Evolutionary conservation across 2,797 vertebrate species (phyloP).

Genomic region (Ctenopoma multispine): DNA sequence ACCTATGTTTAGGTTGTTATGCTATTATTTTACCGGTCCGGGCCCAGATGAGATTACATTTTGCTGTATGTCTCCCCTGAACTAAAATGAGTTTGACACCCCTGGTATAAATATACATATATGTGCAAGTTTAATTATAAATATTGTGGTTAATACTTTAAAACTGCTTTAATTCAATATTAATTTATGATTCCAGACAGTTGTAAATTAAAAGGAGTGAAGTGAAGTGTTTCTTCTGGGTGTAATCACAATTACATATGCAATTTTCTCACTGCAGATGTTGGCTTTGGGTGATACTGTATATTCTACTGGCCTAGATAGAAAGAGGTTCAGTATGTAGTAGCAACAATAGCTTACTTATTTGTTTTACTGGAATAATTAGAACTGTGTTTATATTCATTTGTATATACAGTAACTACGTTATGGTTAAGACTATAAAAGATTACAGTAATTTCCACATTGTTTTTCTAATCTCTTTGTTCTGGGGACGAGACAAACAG

Average conservation of each 20-base stretch:
- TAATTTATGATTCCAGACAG: too few relatives aligned
- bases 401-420: background rate
- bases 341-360: background rate
- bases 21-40: too few relatives aligned
- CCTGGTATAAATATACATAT: too few relatives aligned
- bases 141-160: too few relatives aligned
- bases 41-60: too few relatives aligned
- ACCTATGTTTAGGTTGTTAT: too few relatives aligned
- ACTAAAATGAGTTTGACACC: too few relatives aligned
- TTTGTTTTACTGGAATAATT: conserved; percentile 16
- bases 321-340: background rate
- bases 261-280: too few relatives aligned
- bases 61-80: too few relatives aligned
- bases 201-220: too few relatives aligned
- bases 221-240: background rate
- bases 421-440: conserved; percentile 58
- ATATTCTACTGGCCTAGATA: background rate
- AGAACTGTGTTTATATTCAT: conserved; percentile 12
- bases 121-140: too few relatives aligned
- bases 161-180: too few relatives aligned
- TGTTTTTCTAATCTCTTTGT: conserved; percentile 21
- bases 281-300: conserved; percentile 29
- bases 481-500: conserved; percentile 39
- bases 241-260: background rate
- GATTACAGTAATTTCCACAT: conserved; percentile 32